Percentiles rank a stretch among this genome's conserved stretches.
phyloP scores from a whole-genome alignment of 2,113 vertebrate genomes.

The Albula glossodonta region DNA sequence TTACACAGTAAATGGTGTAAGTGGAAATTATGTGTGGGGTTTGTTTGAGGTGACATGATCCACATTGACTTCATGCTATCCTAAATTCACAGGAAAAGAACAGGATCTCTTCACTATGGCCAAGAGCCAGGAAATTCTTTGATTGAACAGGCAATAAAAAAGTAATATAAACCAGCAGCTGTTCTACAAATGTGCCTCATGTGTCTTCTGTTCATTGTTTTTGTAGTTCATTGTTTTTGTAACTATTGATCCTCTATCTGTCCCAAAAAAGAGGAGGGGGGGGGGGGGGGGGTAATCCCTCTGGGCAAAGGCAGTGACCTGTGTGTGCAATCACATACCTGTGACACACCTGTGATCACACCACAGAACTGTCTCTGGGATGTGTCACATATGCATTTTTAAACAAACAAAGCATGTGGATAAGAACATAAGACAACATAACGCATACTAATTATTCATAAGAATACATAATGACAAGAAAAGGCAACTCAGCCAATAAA shows the following conservation, averaged over 20 bases:
- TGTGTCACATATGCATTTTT: no score
- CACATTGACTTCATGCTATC: not conserved
- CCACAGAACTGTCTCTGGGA: no score
- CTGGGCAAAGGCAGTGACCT: no score
- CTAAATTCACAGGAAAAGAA: not conserved
- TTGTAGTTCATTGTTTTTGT: not conserved
- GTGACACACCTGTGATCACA: no score
- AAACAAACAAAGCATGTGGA: no score
- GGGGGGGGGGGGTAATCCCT: conserved; percentile 40
- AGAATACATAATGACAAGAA: no score
- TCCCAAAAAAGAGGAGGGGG: not conserved
- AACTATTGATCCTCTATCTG: not conserved
- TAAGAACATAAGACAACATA: no score
- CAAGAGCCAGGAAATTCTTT: not conserved
- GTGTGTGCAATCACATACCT: no score
- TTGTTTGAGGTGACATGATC: not conserved
- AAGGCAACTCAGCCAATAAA: no score
- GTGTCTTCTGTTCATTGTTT: not conserved
- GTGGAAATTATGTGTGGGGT: not conserved
- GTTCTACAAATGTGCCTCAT: not conserved
- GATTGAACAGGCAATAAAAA: not conserved
- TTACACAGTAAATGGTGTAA: not conserved
- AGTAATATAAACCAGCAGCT: not conserved
- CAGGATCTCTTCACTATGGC: not conserved
- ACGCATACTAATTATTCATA: no score